A percentile compares a stretch with the other conserved stretches of the same genome.
phyloP scores from a whole-genome alignment of 2,113 vertebrate genomes.

The Mastomys coucha region DNA sequence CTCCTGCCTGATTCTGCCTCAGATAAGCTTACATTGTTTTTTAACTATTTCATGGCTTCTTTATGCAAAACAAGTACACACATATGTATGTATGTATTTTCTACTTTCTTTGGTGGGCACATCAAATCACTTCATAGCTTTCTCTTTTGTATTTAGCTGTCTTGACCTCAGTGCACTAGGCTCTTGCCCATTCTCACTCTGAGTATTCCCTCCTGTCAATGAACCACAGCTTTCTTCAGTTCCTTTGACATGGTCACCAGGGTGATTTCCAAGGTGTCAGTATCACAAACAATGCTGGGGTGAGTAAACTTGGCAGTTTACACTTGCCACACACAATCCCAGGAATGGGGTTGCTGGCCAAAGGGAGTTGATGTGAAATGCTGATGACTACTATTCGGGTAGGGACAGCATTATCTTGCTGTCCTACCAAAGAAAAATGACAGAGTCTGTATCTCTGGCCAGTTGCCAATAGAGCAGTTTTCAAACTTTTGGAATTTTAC shows the following conservation, averaged over 20 bases:
- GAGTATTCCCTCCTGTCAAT: not conserved
- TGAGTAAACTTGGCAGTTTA: not conserved
- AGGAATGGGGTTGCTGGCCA: not conserved
- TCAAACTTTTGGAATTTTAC: slow-evolving; percentile 1
- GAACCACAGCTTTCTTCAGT: not conserved
- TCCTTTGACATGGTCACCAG: not conserved
- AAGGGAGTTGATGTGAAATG: not conserved
- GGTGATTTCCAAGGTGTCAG: not conserved
- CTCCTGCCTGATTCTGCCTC: too few species aligned
- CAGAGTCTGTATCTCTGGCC: not conserved
- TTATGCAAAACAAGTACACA: not conserved
- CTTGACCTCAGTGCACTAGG: not conserved
- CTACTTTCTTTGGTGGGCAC: not conserved
- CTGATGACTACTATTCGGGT: not conserved
- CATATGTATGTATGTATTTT: not conserved
- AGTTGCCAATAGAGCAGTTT: not conserved
- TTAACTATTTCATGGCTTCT: not conserved
- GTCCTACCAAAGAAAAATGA: not conserved
- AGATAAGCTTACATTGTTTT: not conserved
- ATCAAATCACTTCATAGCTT: not conserved
- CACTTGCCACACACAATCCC: not conserved
- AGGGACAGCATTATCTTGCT: not conserved
- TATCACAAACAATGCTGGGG: not conserved
- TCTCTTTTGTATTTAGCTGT: not conserved
- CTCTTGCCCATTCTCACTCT: not conserved